Percentiles rank a stretch among this genome's conserved stretches.
Conservation (phyloP, 37 sponge, comb jelly and placozoan species). For the Trichoplax adhaerens region DNA sequence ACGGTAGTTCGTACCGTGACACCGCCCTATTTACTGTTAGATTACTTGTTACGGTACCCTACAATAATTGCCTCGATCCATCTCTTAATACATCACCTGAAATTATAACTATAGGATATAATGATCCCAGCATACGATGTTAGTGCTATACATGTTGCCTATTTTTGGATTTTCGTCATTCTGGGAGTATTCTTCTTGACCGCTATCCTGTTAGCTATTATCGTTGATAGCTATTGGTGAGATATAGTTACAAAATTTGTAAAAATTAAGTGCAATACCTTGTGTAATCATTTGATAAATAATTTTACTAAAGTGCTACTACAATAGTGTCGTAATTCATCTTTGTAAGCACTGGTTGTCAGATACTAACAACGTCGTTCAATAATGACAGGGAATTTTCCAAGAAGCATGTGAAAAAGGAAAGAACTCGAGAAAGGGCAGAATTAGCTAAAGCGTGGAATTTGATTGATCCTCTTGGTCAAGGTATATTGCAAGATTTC, state of each 20-base stretch:
- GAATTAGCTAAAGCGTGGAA: constrained; percentile 69
- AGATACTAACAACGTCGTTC: too few relatives aligned
- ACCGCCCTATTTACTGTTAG: too few relatives aligned
- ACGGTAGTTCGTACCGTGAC: too few relatives aligned
- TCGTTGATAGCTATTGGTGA: constrained; percentile 61
- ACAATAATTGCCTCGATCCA: too few relatives aligned
- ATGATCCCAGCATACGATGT: too few relatives aligned
- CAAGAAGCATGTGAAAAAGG: constrained; percentile 47
- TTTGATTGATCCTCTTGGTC: constrained; percentile 20
- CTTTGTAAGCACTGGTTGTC: too few relatives aligned
- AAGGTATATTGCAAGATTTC: constrained; percentile 21
- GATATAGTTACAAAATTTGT: constrained; percentile 10
- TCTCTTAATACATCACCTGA: too few relatives aligned
- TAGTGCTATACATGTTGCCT: neutral
- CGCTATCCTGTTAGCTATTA: constrained; percentile 49
- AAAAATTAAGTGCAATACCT: neutral
- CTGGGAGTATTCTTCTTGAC: constrained; percentile 50
- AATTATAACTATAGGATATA: too few relatives aligned
- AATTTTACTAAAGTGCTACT: neutral
- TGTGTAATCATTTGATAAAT: neutral
- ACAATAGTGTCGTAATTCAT: too few relatives aligned
- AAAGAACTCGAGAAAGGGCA: constrained; percentile 30
- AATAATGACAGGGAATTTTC: constrained; percentile 17
- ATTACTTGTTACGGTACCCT: too few relatives aligned
- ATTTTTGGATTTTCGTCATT: constrained; percentile 31